Conservation (phyloP, 2,113 vertebrate genomes). For the Cyprinus carpio region DNA sequence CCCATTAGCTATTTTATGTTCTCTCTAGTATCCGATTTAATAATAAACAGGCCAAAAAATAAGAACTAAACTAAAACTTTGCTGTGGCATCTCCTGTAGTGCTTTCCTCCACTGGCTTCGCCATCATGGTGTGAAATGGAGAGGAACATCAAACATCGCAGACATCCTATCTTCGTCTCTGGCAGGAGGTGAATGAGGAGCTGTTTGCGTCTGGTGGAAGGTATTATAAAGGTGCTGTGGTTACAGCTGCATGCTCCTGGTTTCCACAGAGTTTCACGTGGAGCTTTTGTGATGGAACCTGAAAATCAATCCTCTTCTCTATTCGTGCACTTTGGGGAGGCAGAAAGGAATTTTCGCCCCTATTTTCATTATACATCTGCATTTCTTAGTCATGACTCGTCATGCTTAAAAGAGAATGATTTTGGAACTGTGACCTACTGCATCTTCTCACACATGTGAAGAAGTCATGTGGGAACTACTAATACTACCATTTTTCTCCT, state of each 20-base stretch:
- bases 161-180: slow-evolving; percentile 19
- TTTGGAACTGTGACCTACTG: not conserved
- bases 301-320: slow-evolving; percentile 18
- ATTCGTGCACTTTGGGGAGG: not conserved
- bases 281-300: slow-evolving; percentile 34
- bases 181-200: not conserved
- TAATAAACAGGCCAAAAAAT: not conserved
- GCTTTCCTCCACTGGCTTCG: not conserved
- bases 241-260: slow-evolving; percentile 11
- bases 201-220: not conserved
- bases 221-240: not conserved
- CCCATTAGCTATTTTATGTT: not conserved
- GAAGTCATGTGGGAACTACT: not conserved
- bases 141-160: slow-evolving; percentile 20
- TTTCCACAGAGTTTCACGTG: slow-evolving; percentile 25
- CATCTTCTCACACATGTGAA: not conserved
- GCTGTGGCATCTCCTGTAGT: not conserved
- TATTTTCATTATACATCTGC: not conserved
- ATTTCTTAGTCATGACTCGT: slow-evolving; percentile 8
- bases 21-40: not conserved
- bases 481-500: not conserved
- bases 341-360: not conserved
- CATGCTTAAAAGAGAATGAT: not conserved
- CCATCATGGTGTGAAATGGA: not conserved
- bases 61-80: not conserved